phyloP scores from a whole-genome alignment of 1,140 invertebrate genomes.

The Panulirus ornatus region DNA sequence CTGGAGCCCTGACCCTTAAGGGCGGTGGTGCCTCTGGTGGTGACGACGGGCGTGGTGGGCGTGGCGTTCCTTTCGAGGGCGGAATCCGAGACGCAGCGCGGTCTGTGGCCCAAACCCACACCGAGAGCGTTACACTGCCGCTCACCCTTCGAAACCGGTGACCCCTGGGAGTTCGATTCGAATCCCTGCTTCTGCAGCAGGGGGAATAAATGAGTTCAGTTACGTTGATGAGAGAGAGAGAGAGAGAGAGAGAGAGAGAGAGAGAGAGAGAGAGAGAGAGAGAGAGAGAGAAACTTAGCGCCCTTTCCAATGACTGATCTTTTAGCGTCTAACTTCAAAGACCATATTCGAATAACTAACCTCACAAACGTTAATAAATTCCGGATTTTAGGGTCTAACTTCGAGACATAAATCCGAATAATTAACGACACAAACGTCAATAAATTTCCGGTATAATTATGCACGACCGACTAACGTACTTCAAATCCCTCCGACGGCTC shows the following conservation, averaged over 20 bases:
- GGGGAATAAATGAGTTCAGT: too few species aligned
- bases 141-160: too few species aligned
- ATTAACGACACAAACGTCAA: too few species aligned
- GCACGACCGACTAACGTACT: neutral
- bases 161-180: too few species aligned
- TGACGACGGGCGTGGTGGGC: neutral
- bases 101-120: neutral
- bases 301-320: neutral
- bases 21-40: neutral
- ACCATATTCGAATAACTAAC: neutral
- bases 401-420: neutral
- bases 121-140: neutral
- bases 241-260: constrained; percentile 19
- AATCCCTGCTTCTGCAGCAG: too few species aligned
- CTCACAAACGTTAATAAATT: neutral
- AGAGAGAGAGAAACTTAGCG: neutral
- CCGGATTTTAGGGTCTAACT: neutral
- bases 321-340: neutral
- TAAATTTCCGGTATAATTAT: too few species aligned
- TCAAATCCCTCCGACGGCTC: neutral
- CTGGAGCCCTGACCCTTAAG: neutral
- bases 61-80: neutral
- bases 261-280: neutral
- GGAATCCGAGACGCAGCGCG: neutral
- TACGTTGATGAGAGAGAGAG: constrained; percentile 24